These are phyloP conservation scores for Anser cygnoides DNA, from an alignment of 2,113 vertebrate genomes.

Conservation along the genomic window DNA sequence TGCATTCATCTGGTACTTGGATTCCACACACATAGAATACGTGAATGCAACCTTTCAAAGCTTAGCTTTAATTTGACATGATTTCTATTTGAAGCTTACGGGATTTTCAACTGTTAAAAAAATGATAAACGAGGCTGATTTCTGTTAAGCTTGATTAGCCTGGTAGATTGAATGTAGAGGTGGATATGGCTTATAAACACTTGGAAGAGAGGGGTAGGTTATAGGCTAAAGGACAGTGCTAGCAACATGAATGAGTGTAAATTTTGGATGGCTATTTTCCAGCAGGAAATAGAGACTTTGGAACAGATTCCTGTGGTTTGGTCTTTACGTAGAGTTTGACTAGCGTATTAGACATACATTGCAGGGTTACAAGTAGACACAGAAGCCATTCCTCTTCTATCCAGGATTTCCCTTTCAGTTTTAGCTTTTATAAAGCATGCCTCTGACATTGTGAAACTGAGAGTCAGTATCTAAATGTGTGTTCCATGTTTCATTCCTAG, in stretches of 20 bases:
- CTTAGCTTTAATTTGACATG: not conserved
- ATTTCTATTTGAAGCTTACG: not conserved
- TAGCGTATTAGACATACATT: not conserved
- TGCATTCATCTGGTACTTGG: not conserved
- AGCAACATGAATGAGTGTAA: not conserved
- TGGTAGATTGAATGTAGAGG: not conserved
- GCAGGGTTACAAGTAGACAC: not conserved
- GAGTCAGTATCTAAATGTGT: not conserved
- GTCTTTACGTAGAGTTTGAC: not conserved
- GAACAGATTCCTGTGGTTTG: not conserved
- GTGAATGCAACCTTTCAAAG: not conserved
- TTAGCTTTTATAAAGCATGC: not conserved
- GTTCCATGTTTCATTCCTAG: not conserved
- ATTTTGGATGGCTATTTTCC: not conserved
- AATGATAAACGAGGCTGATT: not conserved
- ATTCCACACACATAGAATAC: not conserved
- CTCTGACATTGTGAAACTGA: not conserved
- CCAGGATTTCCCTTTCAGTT: not conserved
- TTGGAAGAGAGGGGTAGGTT: not conserved
- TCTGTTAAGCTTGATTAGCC: not conserved
- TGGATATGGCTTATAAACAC: not conserved
- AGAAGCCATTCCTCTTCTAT: not conserved
- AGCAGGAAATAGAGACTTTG: not conserved
- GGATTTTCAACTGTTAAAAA: not conserved
- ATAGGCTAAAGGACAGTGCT: not conserved